Conservation (phyloP, 2,888 invertebrate genomes). For the Luperina testacea region DNA sequence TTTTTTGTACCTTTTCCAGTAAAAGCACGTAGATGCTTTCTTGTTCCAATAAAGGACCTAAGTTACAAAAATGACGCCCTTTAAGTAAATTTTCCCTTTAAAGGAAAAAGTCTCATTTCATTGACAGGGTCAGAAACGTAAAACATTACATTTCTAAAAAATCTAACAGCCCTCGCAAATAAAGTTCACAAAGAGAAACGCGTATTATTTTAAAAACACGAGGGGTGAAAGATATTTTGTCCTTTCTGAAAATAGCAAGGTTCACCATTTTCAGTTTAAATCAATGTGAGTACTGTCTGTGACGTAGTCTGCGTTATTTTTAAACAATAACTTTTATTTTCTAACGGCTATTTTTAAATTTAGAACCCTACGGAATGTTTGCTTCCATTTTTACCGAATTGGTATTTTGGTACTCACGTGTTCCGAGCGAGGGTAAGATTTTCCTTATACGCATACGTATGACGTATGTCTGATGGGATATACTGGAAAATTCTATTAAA, state of each 20-base stretch:
- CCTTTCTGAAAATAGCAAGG: slow-evolving; percentile 44
- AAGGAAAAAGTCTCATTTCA: background rate
- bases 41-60: no score
- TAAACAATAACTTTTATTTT: slow-evolving; percentile 30
- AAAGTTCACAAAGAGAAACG: slow-evolving; percentile 11
- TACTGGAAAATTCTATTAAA: background rate
- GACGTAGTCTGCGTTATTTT: slow-evolving; percentile 37
- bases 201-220: slow-evolving; percentile 13
- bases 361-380: background rate
- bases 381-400: background rate
- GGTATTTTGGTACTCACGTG: background rate
- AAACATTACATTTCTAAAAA: background rate
- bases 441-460: background rate
- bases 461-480: background rate
- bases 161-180: background rate
- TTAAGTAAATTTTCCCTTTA: background rate
- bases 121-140: background rate
- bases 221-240: background rate
- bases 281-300: slow-evolving; percentile 7
- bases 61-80: background rate
- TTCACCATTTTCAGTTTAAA: slow-evolving; percentile 7
- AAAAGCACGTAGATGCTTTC: no score
- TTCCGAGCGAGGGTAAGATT: background rate
- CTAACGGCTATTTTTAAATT: slow-evolving; percentile 1
- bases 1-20: no score